phyloP scores from a whole-genome alignment of 2,797 vertebrate genomes.

The Rhyacichthys aspro region DNA sequence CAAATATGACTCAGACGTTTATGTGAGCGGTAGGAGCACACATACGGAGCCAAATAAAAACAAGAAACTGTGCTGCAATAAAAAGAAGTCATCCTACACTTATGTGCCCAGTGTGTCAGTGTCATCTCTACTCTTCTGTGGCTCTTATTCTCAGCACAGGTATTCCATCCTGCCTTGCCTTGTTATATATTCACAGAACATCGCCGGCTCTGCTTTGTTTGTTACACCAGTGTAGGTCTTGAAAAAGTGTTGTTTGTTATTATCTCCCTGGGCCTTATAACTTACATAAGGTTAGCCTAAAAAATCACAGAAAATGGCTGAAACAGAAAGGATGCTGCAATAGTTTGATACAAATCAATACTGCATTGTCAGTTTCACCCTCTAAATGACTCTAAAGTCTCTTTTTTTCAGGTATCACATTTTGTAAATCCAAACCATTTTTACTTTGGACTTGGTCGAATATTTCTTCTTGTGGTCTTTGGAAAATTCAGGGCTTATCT shows the following conservation, averaged over 20 bases:
- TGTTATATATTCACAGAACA: too few relatives aligned
- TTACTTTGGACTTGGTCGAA: neutral
- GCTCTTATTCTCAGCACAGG: constrained; percentile 11
- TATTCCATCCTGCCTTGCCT: too few relatives aligned
- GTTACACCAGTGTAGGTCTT: constrained; percentile 10
- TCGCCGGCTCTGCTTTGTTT: too few relatives aligned
- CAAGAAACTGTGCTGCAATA: constrained; percentile 35
- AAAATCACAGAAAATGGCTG: constrained; percentile 9
- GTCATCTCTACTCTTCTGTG: constrained; percentile 32
- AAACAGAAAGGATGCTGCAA: constrained; percentile 4
- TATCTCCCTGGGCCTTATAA: constrained; percentile 6
- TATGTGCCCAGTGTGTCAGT: constrained; percentile 39
- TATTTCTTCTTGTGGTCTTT: constrained; percentile 14
- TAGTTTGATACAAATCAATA: constrained; percentile 14
- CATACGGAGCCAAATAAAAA: constrained; percentile 25
- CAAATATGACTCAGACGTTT: constrained; percentile 58
- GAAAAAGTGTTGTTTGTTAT: constrained; percentile 23
- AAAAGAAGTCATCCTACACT: constrained; percentile 42
- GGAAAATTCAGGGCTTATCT: constrained; percentile 61
- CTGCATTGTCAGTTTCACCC: neutral
- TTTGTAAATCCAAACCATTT: neutral
- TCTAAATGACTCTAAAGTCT: neutral
- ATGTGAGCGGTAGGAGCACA: constrained; percentile 37
- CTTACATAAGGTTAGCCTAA: constrained; percentile 6
- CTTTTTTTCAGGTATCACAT: too few relatives aligned